phyloP scores from a whole-genome alignment of 2,888 invertebrate species.

The Dinocampus coccinellae region DNA sequence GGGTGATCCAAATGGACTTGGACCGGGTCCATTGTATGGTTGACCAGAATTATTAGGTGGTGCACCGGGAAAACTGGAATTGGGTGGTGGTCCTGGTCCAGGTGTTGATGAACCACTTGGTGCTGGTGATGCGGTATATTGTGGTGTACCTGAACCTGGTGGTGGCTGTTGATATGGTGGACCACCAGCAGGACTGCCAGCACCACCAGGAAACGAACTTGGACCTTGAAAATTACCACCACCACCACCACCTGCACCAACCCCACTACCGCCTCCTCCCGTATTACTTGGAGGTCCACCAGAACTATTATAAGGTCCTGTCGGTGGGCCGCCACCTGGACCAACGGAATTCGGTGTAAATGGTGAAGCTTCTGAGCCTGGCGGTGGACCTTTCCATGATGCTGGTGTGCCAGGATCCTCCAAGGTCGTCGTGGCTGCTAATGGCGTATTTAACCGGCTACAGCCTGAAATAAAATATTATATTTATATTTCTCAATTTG shows the following conservation, averaged over 20 bases:
- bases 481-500: slow-evolving; percentile 37
- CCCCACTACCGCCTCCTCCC: slow-evolving; percentile 66
- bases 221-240: slow-evolving; percentile 76
- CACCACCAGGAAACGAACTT: slow-evolving; percentile 74
- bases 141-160: slow-evolving; percentile 83
- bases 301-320: slow-evolving; percentile 70
- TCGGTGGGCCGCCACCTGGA: slow-evolving; percentile 70
- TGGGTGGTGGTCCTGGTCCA: slow-evolving; percentile 77
- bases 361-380: slow-evolving; percentile 77
- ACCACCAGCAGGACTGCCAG: slow-evolving; percentile 82
- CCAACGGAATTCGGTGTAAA: slow-evolving; percentile 76
- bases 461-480: slow-evolving; percentile 75
- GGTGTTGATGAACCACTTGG: slow-evolving; percentile 87
- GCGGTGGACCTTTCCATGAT: slow-evolving; percentile 85
- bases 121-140: slow-evolving; percentile 88
- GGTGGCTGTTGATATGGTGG: slow-evolving; percentile 80
- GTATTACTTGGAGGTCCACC: slow-evolving; percentile 51
- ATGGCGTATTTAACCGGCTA: slow-evolving; percentile 77
- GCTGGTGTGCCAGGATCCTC: slow-evolving; percentile 77
- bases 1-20: slow-evolving; percentile 79
- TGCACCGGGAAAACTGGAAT: slow-evolving; percentile 67
- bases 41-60: slow-evolving; percentile 70
- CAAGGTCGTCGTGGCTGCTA: slow-evolving; percentile 76
- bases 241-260: slow-evolving; percentile 57
- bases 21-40: slow-evolving; percentile 79